Conservation (phyloP, 2,888 invertebrate species). For the Lumbricus terrestris region DNA sequence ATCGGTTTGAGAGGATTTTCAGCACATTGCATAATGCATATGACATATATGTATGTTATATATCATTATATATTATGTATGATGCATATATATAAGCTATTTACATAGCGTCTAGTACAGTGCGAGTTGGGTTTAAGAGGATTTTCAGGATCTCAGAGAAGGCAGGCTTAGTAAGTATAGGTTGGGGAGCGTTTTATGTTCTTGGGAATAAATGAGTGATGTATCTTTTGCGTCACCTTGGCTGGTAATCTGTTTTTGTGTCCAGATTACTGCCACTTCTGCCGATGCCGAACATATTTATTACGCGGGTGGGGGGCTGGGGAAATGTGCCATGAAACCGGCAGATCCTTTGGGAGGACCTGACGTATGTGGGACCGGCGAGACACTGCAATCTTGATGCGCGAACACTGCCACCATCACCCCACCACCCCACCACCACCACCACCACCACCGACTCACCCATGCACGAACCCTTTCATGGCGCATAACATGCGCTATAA, state of each 20-base stretch:
- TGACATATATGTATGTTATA: no score
- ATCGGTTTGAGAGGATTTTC: no score
- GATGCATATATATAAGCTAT: background rate
- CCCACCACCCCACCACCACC: no score
- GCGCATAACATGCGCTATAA: background rate
- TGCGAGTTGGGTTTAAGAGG: background rate
- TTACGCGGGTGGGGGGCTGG: background rate
- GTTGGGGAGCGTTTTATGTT: background rate
- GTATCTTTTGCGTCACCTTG: background rate
- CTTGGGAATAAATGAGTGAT: background rate
- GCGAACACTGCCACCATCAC: no score
- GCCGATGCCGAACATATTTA: background rate
- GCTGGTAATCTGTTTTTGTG: background rate
- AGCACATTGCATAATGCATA: no score
- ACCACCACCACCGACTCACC: background rate
- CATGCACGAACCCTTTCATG: background rate
- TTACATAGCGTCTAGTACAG: background rate
- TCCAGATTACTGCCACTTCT: slow-evolving; percentile 3
- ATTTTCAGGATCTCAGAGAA: background rate
- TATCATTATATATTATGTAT: background rate
- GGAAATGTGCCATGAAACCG: background rate
- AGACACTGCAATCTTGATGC: background rate
- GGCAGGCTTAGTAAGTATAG: background rate
- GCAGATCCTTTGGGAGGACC: background rate
- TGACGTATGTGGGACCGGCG: background rate